These are phyloP conservation scores for Porites divaricata DNA, from an alignment of 92 coral and sea anemone genomes.

Conservation along the genomic window DNA sequence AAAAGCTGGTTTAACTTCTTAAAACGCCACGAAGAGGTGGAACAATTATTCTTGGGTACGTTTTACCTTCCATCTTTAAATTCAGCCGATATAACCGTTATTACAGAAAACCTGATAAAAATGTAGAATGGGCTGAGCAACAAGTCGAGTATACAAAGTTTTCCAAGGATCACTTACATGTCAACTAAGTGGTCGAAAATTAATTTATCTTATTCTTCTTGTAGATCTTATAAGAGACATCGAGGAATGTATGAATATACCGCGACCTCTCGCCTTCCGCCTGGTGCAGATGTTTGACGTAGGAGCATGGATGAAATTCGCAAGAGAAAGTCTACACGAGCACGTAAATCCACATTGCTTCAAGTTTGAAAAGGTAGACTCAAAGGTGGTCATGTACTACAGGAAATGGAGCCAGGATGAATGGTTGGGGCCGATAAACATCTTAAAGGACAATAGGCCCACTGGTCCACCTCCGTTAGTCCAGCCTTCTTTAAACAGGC, in stretches of 20 bases:
- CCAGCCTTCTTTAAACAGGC: slow-evolving; percentile 6
- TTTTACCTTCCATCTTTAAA: no score
- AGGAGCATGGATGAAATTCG: slow-evolving; percentile 30
- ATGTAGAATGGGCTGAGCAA: no score
- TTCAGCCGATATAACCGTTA: no score
- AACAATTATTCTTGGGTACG: no score
- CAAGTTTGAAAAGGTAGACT: slow-evolving; percentile 32
- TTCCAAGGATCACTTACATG: neutral
- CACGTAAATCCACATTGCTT: slow-evolving; percentile 45
- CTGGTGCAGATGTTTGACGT: slow-evolving; percentile 33
- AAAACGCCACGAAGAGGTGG: no score
- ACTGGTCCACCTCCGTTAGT: neutral
- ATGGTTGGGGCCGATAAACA: slow-evolving; percentile 42
- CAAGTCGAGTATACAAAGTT: neutral
- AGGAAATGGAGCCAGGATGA: slow-evolving; percentile 48
- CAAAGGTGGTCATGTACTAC: slow-evolving; percentile 50
- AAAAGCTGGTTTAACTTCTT: no score
- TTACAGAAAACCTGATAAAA: no score
- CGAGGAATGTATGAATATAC: slow-evolving; percentile 22
- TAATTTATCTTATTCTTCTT: no score
- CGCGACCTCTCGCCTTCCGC: slow-evolving; percentile 23
- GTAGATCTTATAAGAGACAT: slow-evolving; percentile 36
- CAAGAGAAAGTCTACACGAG: slow-evolving; percentile 21
- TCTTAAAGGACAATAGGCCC: neutral
- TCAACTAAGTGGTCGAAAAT: neutral